phyloP scores from a whole-genome alignment of 2,113 vertebrate genomes.

The Mustela nigripes region DNA sequence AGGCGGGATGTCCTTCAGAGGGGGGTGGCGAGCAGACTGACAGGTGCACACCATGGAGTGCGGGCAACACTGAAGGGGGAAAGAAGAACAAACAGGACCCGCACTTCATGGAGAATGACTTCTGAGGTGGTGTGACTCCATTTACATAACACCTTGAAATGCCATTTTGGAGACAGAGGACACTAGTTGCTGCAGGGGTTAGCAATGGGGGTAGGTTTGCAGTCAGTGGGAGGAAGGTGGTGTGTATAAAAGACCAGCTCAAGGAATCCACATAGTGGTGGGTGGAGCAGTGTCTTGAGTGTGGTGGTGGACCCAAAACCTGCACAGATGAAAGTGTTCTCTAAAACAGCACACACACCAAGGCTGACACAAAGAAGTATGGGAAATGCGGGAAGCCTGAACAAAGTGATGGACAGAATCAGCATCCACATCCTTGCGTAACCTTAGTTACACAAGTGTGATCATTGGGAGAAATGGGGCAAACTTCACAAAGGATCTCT shows the following conservation, averaged over 20 bases:
- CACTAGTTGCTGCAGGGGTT: not conserved
- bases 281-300: not conserved
- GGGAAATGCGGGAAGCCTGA: not conserved
- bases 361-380: not conserved
- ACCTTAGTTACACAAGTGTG: fast-evolving
- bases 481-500: not conserved
- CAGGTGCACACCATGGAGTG: fast-evolving
- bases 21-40: not conserved
- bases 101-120: not conserved
- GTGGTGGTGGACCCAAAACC: not conserved
- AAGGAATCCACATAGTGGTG: not conserved
- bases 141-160: not conserved
- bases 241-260: not conserved
- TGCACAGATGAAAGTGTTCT: not conserved
- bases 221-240: not conserved
- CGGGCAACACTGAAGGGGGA: fast-evolving
- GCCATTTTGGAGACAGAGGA: not conserved
- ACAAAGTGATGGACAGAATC: not conserved
- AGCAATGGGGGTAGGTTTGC: not conserved
- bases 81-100: not conserved
- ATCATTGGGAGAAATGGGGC: not conserved
- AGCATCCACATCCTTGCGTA: not conserved
- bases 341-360: not conserved
- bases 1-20: not conserved
- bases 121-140: not conserved